phyloP scores from a whole-genome alignment of 2,888 invertebrate species.

The Tachystola acroxantha region DNA sequence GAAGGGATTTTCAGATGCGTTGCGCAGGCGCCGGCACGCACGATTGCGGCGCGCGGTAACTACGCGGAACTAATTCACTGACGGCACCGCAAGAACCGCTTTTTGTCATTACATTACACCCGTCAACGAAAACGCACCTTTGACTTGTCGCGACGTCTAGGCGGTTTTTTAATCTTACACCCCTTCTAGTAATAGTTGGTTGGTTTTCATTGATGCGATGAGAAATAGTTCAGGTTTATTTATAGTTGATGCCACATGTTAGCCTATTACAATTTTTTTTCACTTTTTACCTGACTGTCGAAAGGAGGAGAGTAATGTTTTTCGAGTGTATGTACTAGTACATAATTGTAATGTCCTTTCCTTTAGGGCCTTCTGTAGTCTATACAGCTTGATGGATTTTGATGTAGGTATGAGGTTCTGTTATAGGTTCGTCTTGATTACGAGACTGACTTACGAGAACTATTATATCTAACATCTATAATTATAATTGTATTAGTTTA shows the following conservation, averaged over 20 bases:
- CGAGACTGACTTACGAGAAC: too few relatives aligned
- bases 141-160: conserved; percentile 15
- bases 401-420: too few relatives aligned
- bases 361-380: too few relatives aligned
- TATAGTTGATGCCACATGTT: background rate
- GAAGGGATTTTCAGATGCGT: conserved; percentile 5
- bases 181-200: conserved; percentile 15
- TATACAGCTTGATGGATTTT: too few relatives aligned
- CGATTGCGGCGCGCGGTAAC: conserved; percentile 52
- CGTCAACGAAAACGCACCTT: conserved; percentile 39
- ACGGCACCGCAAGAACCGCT: conserved; percentile 42
- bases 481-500: too few relatives aligned
- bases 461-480: too few relatives aligned
- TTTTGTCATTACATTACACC: conserved; percentile 45
- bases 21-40: conserved; percentile 47
- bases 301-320: too few relatives aligned
- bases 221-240: background rate
- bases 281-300: too few relatives aligned
- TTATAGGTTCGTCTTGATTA: too few relatives aligned
- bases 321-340: too few relatives aligned
- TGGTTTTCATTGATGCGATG: conserved; percentile 25
- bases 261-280: too few relatives aligned
- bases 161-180: conserved; percentile 16
- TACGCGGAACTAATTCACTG: conserved; percentile 68
- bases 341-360: too few relatives aligned